These are phyloP conservation scores for Perca schrenkii DNA, from an alignment of 2,113 vertebrate genomes.

Conservation along the genomic window DNA sequence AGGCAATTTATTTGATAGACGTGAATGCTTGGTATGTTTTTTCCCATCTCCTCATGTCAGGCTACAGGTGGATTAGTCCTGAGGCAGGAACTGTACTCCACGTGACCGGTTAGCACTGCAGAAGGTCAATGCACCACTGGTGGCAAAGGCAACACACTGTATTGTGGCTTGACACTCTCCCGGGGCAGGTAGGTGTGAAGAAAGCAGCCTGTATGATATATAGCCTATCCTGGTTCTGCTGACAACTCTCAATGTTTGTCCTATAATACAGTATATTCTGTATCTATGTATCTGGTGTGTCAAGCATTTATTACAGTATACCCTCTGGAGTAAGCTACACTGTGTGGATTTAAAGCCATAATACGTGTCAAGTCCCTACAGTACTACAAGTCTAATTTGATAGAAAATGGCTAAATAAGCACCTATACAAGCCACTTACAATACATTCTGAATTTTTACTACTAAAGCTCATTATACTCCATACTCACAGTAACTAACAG, in stretches of 20 bases:
- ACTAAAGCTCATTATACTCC: conserved; percentile 29
- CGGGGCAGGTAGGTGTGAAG: conserved; percentile 34
- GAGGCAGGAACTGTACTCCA: conserved; percentile 45
- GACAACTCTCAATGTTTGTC: conserved; percentile 53
- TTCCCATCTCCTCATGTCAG: conserved; percentile 17
- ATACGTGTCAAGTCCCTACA: background rate
- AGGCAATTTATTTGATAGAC: conserved; percentile 54
- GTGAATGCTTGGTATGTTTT: conserved; percentile 45
- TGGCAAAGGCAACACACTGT: conserved; percentile 52
- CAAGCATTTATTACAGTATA: background rate
- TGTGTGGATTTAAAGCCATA: conserved; percentile 32
- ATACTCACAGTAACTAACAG: conserved; percentile 26
- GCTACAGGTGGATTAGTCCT: conserved; percentile 46
- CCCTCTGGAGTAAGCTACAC: conserved; percentile 2
- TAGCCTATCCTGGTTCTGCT: conserved; percentile 49
- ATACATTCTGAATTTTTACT: background rate
- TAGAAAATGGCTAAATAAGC: background rate
- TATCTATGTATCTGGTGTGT: conserved; percentile 29
- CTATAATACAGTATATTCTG: conserved; percentile 28
- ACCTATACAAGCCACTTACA: background rate
- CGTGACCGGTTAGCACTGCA: conserved; percentile 54
- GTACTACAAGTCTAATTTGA: background rate
- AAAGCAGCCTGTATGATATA: conserved; percentile 60
- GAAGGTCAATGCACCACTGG: conserved; percentile 67
- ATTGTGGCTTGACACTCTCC: conserved; percentile 59